phyloP scores from a whole-genome alignment of 2,888 invertebrate species.

The Polymixis lichenea region DNA sequence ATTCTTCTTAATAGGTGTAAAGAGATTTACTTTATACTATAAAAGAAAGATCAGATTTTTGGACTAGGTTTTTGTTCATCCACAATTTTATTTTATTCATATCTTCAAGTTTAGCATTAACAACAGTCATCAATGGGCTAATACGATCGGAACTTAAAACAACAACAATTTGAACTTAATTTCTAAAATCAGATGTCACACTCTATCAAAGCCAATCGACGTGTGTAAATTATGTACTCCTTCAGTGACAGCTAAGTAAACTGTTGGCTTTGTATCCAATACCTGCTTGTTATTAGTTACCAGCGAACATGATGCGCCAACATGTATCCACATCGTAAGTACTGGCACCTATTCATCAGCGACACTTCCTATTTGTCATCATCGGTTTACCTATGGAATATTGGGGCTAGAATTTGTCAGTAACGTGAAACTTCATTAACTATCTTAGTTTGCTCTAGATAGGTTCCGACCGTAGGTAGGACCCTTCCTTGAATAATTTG shows the following conservation, averaged over 20 bases:
- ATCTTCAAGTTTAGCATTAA: background rate
- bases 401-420: slow-evolving; percentile 21
- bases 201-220: background rate
- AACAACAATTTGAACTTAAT: background rate
- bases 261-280: slow-evolving; percentile 12
- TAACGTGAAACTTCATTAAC: slow-evolving; percentile 11
- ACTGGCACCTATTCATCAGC: slow-evolving; percentile 32
- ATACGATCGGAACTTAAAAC: background rate
- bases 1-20: background rate
- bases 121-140: background rate
- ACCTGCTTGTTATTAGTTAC: slow-evolving; percentile 12
- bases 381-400: slow-evolving; percentile 9
- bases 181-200: background rate
- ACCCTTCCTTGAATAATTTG: too few relatives aligned
- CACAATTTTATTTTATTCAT: too few relatives aligned
- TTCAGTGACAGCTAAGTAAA: slow-evolving; percentile 3
- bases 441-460: slow-evolving; percentile 1
- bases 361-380: slow-evolving; percentile 31
- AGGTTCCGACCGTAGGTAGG: too few relatives aligned
- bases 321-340: slow-evolving; percentile 17
- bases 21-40: slow-evolving; percentile 8
- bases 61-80: background rate
- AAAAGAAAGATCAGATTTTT: slow-evolving; percentile 1
- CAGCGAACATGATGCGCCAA: slow-evolving; percentile 24
- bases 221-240: background rate